phyloP scores from a whole-genome alignment of 2,797 vertebrate species.

The Helarctos malayanus region DNA sequence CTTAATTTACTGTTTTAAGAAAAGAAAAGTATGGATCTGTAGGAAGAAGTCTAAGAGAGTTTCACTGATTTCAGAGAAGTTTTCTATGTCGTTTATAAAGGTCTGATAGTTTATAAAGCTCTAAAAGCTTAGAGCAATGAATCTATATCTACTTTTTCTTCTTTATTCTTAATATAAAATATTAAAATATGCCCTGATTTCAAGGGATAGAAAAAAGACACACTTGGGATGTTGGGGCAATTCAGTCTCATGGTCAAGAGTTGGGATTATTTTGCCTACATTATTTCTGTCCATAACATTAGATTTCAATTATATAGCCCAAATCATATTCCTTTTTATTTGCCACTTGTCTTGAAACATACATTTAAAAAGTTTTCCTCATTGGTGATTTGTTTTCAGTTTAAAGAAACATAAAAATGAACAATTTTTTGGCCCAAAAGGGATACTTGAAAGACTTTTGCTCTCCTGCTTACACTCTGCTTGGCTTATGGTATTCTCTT shows the following conservation, averaged over 20 bases:
- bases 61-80: not conserved
- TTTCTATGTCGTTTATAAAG: not conserved
- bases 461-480: not conserved
- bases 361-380: not conserved
- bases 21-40: not conserved
- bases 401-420: not conserved
- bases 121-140: not conserved
- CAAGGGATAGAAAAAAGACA: not conserved
- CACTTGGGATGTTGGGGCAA: not conserved
- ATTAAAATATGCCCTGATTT: not conserved
- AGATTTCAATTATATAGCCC: not conserved
- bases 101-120: not conserved
- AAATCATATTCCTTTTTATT: not conserved
- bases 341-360: not conserved
- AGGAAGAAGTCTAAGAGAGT: not conserved
- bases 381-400: not conserved
- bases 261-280: not conserved
- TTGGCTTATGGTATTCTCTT: not conserved
- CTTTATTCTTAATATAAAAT: not conserved
- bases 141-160: not conserved
- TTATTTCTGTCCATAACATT: not conserved
- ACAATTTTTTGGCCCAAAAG: not conserved
- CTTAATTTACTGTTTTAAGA: not conserved
- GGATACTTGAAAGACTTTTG: not conserved
- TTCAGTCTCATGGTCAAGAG: not conserved